Evolutionary conservation across 2,888 invertebrate genomes (phyloP).

Genomic region (Chromoteleia sp.): DNA sequence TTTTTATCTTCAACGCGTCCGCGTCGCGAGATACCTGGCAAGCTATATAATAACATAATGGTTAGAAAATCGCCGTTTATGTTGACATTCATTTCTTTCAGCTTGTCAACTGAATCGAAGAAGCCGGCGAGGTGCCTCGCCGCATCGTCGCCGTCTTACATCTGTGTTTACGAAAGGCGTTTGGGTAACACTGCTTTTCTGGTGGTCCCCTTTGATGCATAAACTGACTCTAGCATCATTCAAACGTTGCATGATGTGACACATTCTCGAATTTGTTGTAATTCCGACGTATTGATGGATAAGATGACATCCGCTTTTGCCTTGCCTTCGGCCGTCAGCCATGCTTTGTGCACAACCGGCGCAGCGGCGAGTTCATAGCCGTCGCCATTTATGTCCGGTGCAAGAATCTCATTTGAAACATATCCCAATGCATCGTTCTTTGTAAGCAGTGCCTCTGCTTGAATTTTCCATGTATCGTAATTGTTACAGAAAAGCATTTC

Average conservation of each 20-base stretch:
- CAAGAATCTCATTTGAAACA: background rate
- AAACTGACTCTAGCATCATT: background rate
- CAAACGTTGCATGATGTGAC: background rate
- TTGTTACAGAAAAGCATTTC: background rate
- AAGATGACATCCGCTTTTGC: background rate
- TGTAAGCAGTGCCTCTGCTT: background rate
- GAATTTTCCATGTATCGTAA: slow-evolving; percentile 3
- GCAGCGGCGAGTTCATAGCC: background rate
- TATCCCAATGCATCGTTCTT: background rate
- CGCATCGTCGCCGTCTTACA: background rate
- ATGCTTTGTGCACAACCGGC: background rate
- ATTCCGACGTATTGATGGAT: background rate
- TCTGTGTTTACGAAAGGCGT: background rate
- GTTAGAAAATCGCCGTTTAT: background rate
- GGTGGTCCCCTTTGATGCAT: background rate
- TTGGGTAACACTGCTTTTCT: background rate
- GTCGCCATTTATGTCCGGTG: background rate
- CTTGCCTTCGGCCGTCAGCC: background rate
- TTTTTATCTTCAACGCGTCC: background rate
- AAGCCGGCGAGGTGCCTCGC: background rate
- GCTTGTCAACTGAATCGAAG: background rate
- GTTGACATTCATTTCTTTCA: background rate
- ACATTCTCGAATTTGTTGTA: background rate
- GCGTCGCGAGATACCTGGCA: background rate
- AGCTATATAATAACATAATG: background rate